phyloP scores from a whole-genome alignment of 2,888 invertebrate species.

The Ellobium chinense region DNA sequence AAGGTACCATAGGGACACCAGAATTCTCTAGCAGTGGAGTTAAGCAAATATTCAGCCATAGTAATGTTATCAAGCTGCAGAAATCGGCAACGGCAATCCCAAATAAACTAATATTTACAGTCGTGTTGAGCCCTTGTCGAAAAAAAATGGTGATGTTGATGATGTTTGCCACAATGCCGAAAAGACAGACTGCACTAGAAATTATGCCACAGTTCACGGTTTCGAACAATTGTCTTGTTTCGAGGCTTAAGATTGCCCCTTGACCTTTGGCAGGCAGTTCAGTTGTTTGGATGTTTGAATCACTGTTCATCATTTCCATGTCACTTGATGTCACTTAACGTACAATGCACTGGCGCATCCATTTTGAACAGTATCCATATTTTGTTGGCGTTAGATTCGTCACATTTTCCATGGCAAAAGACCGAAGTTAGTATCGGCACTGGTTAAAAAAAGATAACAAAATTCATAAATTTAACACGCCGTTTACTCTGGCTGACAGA shows the following conservation, averaged over 20 bases:
- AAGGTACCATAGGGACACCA: conserved; percentile 2
- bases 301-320: no score
- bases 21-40: conserved; percentile 10
- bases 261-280: no score
- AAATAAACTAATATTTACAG: conserved; percentile 23
- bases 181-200: background rate
- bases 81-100: conserved; percentile 4
- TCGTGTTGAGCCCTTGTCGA: background rate
- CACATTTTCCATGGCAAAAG: no score
- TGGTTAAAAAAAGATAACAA: no score
- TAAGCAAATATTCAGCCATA: conserved; percentile 12
- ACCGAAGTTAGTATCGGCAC: no score
- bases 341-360: no score
- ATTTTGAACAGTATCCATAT: no score
- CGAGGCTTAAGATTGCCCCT: background rate
- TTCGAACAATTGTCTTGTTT: background rate
- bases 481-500: no score
- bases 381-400: no score
- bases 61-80: background rate
- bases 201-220: conserved; percentile 6
- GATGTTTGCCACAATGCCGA: conserved; percentile 1
- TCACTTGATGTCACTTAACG: no score
- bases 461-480: no score
- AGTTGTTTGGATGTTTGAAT: no score
- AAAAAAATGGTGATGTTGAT: background rate